These are phyloP conservation scores for Gambusia affinis DNA, from an alignment of 2,113 vertebrate genomes.

Conservation along the genomic window DNA sequence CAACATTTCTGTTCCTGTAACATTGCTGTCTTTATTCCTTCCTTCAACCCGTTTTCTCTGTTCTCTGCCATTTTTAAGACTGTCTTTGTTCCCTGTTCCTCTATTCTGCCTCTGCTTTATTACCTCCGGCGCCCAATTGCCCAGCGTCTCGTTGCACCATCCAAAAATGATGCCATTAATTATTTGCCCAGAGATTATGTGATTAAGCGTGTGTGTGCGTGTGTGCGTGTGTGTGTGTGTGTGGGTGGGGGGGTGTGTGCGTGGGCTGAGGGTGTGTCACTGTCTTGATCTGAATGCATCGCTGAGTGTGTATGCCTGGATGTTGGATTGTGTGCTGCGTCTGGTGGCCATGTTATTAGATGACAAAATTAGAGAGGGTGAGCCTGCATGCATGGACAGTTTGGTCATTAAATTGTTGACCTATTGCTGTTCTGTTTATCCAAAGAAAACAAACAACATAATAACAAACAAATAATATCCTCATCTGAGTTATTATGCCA, in stretches of 20 bases:
- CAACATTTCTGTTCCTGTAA: not conserved
- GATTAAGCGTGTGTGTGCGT: slow-evolving; percentile 48
- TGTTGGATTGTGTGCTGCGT: slow-evolving; percentile 29
- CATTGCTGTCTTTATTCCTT: not conserved
- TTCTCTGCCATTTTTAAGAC: not conserved
- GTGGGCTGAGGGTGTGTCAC: slow-evolving; percentile 1
- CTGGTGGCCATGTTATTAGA: slow-evolving; percentile 48
- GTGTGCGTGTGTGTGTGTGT: slow-evolving; percentile 22
- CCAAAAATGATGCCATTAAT: slow-evolving; percentile 72
- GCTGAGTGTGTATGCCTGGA: slow-evolving; percentile 1
- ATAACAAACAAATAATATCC: not conserved
- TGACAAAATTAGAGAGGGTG: slow-evolving; percentile 35
- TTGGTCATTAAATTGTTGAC: slow-evolving; percentile 34
- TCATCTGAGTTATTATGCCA: not conserved
- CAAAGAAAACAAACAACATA: slow-evolving; percentile 1
- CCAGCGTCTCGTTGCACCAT: slow-evolving; percentile 19
- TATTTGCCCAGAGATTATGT: slow-evolving; percentile 69
- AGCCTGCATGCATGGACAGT: slow-evolving; percentile 21
- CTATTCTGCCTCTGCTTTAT: slow-evolving; percentile 20
- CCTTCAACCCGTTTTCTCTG: slow-evolving; percentile 3
- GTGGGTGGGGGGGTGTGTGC: too few relatives aligned
- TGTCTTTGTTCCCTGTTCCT: slow-evolving; percentile 45
- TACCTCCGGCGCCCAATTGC: slow-evolving; percentile 53
- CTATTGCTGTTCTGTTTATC: not conserved
- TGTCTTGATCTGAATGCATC: slow-evolving; percentile 16